These are phyloP conservation scores for Osedax frankpressi DNA, from an alignment of 2,888 invertebrate genomes.

Conservation along the genomic window DNA sequence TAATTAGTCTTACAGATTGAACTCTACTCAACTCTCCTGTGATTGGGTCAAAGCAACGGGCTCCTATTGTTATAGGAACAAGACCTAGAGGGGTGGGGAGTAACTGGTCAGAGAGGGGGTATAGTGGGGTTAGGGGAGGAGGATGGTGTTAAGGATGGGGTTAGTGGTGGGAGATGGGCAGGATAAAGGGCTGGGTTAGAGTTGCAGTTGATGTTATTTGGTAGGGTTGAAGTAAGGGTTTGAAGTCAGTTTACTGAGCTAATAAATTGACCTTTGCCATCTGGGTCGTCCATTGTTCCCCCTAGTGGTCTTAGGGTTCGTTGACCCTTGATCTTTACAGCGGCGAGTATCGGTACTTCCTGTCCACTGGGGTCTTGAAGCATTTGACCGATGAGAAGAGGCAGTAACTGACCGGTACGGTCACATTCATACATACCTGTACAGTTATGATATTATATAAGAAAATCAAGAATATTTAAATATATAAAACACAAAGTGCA, in stretches of 20 bases:
- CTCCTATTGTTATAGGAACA: conserved; percentile 39
- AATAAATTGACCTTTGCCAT: conserved; percentile 33
- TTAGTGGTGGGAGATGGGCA: no score
- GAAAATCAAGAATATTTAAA: no score
- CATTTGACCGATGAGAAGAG: conserved; percentile 40
- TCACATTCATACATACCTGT: conserved; percentile 41
- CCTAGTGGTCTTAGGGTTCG: conserved; percentile 38
- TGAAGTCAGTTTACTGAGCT: no score
- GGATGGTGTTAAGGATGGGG: no score
- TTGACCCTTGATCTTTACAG: conserved; percentile 31
- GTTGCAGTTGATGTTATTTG: no score
- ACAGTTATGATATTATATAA: neutral
- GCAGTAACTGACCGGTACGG: conserved; percentile 40
- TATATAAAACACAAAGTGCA: no score
- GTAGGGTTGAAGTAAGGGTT: no score
- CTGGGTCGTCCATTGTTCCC: conserved; percentile 43
- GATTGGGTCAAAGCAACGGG: conserved; percentile 37
- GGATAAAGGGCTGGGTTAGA: no score
- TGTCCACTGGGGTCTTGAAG: conserved; percentile 39
- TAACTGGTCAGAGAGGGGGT: no score
- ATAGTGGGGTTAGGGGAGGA: no score
- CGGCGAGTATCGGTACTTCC: conserved; percentile 40
- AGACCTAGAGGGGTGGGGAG: conserved; percentile 32
- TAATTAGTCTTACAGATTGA: neutral
- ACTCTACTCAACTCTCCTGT: conserved; percentile 32